Percentiles rank a stretch among this genome's conserved stretches.
Evolutionary conservation across 2,797 vertebrate genomes (phyloP).

Genomic region (Cuculus canorus): DNA sequence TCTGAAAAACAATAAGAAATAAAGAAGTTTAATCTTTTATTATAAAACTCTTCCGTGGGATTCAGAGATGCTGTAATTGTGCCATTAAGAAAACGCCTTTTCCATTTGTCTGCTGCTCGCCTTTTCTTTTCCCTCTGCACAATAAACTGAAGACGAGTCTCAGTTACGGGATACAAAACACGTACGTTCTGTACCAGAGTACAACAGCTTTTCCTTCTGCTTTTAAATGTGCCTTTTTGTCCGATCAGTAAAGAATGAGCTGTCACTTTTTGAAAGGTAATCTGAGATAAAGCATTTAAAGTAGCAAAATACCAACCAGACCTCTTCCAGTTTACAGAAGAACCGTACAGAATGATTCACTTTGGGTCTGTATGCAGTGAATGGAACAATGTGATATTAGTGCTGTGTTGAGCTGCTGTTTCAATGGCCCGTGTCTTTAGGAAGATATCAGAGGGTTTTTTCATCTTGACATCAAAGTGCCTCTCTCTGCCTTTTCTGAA

Average conservation of each 20-base stretch:
- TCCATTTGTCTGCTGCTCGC: not conserved
- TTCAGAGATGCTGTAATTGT: not conserved
- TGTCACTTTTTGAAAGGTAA: not conserved
- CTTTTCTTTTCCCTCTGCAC: not conserved
- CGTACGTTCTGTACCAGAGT: constrained; percentile 8
- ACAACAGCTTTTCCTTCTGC: not conserved
- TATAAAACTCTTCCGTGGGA: not conserved
- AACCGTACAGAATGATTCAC: not conserved
- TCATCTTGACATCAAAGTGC: not conserved
- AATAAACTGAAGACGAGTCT: not conserved
- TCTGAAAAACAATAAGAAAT: not conserved
- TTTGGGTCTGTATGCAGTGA: not conserved
- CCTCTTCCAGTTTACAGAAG: not conserved
- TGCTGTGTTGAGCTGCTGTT: not conserved
- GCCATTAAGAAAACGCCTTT: constrained; percentile 16
- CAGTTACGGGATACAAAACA: not conserved
- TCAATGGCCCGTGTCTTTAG: not conserved
- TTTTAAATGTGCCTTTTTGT: not conserved
- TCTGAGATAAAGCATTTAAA: not conserved
- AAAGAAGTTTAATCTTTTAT: not conserved
- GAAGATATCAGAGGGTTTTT: not conserved
- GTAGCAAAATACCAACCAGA: not conserved
- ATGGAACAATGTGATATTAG: not conserved
- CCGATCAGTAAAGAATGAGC: not conserved
- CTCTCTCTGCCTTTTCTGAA: not conserved